phyloP scores from a whole-genome alignment of 1,140 invertebrate species.

The Drosophila varians region DNA sequence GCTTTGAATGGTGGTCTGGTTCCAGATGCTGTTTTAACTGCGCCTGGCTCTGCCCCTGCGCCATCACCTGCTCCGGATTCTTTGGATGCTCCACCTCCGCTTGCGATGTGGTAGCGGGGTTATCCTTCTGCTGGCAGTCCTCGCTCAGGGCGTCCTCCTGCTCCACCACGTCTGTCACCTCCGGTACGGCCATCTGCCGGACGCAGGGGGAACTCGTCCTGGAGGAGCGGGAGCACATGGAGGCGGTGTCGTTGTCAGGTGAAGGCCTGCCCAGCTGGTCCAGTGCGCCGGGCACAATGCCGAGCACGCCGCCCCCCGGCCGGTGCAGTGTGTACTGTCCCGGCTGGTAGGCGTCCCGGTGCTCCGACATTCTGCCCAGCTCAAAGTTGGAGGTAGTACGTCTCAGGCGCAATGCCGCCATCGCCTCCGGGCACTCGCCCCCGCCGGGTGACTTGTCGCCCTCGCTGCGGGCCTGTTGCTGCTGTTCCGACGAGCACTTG shows the following conservation, averaged over 20 bases:
- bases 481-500: conserved; percentile 26
- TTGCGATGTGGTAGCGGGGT: background rate
- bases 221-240: background rate
- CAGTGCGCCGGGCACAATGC: conserved; percentile 17
- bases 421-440: background rate
- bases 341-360: conserved; percentile 31
- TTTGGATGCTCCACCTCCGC: background rate
- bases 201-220: background rate
- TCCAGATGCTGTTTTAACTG: background rate
- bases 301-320: conserved; percentile 10
- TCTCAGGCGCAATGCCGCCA: conserved; percentile 10
- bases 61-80: background rate
- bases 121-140: background rate
- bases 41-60: background rate
- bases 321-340: conserved; percentile 33
- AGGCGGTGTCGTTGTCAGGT: background rate
- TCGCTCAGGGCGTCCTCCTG: conserved; percentile 21
- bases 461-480: conserved; percentile 33
- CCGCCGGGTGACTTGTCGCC: conserved; percentile 28
- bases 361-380: conserved; percentile 47
- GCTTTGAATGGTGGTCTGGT: background rate
- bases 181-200: conserved; percentile 53
- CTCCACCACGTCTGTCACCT: conserved; percentile 51
- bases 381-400: conserved; percentile 56
- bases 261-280: background rate